These are phyloP conservation scores for Leptinotarsa tumamoca DNA, from an alignment of 2,888 invertebrate genomes.

Conservation along the genomic window DNA sequence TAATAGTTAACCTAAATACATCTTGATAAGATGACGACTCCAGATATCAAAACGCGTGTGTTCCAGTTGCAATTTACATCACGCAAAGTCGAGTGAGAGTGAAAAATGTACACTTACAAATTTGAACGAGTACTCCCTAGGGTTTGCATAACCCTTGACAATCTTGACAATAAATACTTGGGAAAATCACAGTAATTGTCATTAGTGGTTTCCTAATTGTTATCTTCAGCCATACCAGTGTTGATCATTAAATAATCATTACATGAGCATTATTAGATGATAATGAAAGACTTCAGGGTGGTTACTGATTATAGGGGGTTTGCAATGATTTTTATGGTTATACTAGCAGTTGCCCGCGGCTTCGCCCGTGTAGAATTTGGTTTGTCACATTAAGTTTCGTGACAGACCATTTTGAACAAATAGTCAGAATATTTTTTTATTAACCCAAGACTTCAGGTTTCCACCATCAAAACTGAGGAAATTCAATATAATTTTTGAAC, in stretches of 20 bases:
- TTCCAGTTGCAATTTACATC: slow-evolving; percentile 22
- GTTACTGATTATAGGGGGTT: too few relatives aligned
- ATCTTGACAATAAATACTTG: background rate
- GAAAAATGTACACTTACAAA: background rate
- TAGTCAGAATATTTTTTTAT: too few relatives aligned
- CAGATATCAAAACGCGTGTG: slow-evolving; percentile 32
- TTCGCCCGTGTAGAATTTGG: too few relatives aligned
- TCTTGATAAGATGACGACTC: slow-evolving; percentile 30
- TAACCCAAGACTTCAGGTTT: too few relatives aligned
- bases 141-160: background rate
- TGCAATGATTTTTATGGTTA: too few relatives aligned
- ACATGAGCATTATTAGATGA: background rate
- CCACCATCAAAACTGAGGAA: too few relatives aligned
- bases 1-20: slow-evolving; percentile 31
- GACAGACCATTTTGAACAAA: too few relatives aligned
- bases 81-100: slow-evolving; percentile 29
- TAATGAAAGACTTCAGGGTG: too few relatives aligned
- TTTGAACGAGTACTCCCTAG: background rate
- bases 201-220: background rate
- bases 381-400: too few relatives aligned
- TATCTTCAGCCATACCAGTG: background rate
- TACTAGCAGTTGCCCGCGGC: too few relatives aligned
- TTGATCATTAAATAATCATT: background rate
- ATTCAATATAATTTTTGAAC: too few relatives aligned
- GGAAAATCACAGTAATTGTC: background rate